Evolutionary conservation across 2,113 vertebrate genomes (phyloP).

Genomic region (Chionodraco myersi): DNA sequence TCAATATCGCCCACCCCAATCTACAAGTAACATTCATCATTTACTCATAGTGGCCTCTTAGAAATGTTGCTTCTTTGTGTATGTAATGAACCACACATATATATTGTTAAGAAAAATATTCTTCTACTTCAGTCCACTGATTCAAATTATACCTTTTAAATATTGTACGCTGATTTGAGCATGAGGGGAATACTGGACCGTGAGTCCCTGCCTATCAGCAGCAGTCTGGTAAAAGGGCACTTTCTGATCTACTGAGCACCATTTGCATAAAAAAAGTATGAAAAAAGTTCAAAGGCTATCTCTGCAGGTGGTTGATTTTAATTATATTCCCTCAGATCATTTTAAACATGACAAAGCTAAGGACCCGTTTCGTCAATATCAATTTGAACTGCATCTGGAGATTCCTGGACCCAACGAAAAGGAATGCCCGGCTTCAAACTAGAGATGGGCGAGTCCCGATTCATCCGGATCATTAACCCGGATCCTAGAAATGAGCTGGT

Average conservation of each 20-base stretch:
- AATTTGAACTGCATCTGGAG: too few species aligned
- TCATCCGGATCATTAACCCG: too few species aligned
- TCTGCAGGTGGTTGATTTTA: background rate
- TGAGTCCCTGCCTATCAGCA: slow-evolving; percentile 27
- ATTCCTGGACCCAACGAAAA: too few species aligned
- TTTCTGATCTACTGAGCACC: slow-evolving; percentile 8
- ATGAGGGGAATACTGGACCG: slow-evolving; percentile 9
- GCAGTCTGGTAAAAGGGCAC: slow-evolving; percentile 37
- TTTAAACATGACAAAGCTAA: slow-evolving; percentile 20
- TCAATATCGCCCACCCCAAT: too few species aligned
- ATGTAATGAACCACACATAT: slow-evolving; percentile 7
- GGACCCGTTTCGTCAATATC: slow-evolving; percentile 7
- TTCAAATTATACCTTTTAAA: background rate
- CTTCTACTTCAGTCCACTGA: background rate
- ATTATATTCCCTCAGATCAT: slow-evolving; percentile 14
- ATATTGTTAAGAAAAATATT: background rate
- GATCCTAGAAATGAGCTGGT: too few species aligned
- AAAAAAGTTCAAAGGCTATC: slow-evolving; percentile 1
- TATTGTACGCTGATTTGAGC: background rate
- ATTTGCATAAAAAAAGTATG: background rate
- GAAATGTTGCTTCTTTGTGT: background rate
- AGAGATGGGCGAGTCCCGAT: too few species aligned
- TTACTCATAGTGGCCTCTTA: background rate
- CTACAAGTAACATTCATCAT: slow-evolving; percentile 26
- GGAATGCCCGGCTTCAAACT: too few species aligned